phyloP scores from a whole-genome alignment of 2,113 vertebrate species.

The Microcebus ravelobensis region DNA sequence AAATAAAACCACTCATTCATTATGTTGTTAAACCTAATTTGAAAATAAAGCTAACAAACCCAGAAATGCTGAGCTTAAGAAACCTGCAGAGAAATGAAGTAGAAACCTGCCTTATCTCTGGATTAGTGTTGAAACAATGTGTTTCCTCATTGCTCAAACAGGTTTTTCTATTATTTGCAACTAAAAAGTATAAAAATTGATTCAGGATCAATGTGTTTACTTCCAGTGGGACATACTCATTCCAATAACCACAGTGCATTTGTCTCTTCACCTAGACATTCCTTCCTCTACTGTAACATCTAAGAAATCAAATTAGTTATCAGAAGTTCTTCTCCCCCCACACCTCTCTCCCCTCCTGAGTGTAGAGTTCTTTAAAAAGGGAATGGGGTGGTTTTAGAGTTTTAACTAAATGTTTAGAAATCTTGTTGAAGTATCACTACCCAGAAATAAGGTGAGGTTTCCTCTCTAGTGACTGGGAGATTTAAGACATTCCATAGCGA shows the following conservation, averaged over 20 bases:
- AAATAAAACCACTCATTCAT: background rate
- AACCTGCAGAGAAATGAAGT: background rate
- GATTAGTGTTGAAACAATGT: background rate
- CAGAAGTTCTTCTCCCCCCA: background rate
- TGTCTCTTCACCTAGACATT: background rate
- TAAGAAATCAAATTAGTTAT: background rate
- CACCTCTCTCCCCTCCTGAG: background rate
- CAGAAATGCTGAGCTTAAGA: background rate
- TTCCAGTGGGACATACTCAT: background rate
- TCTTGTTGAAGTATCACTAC: background rate
- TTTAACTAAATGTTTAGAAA: constrained; percentile 19
- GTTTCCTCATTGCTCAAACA: background rate
- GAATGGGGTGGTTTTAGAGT: background rate
- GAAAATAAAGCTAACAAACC: background rate
- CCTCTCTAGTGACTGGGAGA: background rate
- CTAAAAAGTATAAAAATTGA: constrained; percentile 14
- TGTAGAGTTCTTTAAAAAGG: background rate
- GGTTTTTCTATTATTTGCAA: background rate
- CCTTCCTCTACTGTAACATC: background rate
- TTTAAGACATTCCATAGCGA: background rate
- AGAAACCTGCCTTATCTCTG: background rate
- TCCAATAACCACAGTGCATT: background rate
- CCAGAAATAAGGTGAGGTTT: background rate
- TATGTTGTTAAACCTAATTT: constrained; percentile 4
- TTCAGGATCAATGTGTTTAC: constrained; percentile 3